Evolutionary conservation across 2,113 vertebrate genomes (phyloP).

Genomic region (Prunella fulvescens): DNA sequence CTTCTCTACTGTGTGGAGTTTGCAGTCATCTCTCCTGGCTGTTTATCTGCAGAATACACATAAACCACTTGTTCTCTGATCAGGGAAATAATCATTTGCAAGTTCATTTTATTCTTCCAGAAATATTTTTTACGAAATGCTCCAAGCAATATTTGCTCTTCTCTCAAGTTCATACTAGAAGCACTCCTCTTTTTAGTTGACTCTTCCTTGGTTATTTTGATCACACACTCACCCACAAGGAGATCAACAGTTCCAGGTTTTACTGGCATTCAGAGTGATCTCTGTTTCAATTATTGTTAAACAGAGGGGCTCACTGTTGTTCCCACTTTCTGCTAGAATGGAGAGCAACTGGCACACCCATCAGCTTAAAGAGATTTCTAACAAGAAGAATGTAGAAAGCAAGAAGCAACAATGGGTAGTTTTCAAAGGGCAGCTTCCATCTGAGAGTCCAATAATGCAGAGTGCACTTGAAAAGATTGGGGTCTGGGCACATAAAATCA

Average conservation of each 20-base stretch:
- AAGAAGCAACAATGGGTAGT: slow-evolving; percentile 40
- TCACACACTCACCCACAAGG: neutral
- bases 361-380: slow-evolving; percentile 34
- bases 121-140: neutral
- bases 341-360: neutral
- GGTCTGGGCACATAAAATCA: slow-evolving; percentile 20
- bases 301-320: neutral
- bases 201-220: neutral
- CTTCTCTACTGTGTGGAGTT: neutral
- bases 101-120: neutral
- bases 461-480: slow-evolving; percentile 40
- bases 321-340: neutral
- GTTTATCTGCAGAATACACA: neutral
- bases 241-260: neutral
- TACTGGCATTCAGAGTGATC: neutral
- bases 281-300: slow-evolving; percentile 43
- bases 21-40: neutral
- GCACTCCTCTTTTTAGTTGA: neutral
- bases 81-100: neutral
- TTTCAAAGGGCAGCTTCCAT: slow-evolving; percentile 34
- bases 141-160: neutral
- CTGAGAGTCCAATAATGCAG: slow-evolving; percentile 31
- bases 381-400: slow-evolving; percentile 4
- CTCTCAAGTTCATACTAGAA: neutral
- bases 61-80: neutral